These are phyloP conservation scores for Drosophila merina DNA, from an alignment of 2,888 invertebrate species.

Conservation along the genomic window DNA sequence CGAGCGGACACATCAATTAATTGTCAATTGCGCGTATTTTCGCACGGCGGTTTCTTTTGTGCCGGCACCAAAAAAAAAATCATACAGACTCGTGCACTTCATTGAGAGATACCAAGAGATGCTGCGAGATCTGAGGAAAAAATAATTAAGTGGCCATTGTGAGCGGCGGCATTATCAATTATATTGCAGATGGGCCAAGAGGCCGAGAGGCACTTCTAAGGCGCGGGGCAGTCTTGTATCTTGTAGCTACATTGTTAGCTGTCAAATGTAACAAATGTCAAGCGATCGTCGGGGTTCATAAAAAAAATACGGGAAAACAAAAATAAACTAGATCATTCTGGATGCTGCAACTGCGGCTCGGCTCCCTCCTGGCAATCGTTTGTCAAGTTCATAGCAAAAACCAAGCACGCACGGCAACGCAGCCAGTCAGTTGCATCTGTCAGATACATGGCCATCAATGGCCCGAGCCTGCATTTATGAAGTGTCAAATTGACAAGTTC, in stretches of 20 bases:
- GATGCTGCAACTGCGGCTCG: conserved; percentile 27
- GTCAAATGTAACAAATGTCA: conserved; percentile 80
- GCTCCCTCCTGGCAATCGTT: conserved; percentile 61
- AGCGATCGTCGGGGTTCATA: conserved; percentile 47
- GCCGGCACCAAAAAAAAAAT: conserved; percentile 24
- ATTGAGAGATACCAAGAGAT: conserved; percentile 58
- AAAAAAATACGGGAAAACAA: conserved; percentile 21
- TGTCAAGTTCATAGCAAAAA: conserved; percentile 74
- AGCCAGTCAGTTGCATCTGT: conserved; percentile 65
- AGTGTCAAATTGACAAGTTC: conserved; percentile 79
- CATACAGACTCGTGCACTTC: conserved; percentile 43
- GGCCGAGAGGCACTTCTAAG: conserved; percentile 19
- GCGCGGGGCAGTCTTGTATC: conserved; percentile 61
- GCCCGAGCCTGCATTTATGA: conserved; percentile 68
- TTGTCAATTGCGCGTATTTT: conserved; percentile 80
- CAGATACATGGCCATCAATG: conserved; percentile 59
- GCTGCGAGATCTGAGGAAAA: conserved; percentile 59
- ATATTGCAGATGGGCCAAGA: conserved; percentile 28
- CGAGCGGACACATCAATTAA: conserved; percentile 80
- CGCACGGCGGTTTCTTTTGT: conserved; percentile 78
- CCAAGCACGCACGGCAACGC: conserved; percentile 40
- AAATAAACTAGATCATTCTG: conserved; percentile 66
- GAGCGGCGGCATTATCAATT: conserved; percentile 65
- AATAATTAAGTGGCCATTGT: conserved; percentile 78
- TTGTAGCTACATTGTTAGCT: conserved; percentile 75